A percentile compares a stretch with the other conserved stretches of the same genome.
phyloP scores from a whole-genome alignment of 1,140 invertebrate species.

The Pantala flavescens region DNA sequence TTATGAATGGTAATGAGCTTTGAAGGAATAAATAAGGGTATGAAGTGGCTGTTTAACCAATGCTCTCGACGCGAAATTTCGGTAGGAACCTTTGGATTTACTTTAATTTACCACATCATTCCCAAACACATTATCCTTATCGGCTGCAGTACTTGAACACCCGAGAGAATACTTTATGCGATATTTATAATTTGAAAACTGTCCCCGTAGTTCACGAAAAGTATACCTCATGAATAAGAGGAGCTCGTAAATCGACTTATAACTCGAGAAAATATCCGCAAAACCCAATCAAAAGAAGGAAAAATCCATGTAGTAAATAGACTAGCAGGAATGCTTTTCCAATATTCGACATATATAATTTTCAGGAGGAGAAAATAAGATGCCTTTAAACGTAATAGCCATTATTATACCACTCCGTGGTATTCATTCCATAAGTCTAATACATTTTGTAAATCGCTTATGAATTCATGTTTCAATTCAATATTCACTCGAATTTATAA shows the following conservation, averaged over 20 bases:
- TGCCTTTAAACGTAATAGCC: no score
- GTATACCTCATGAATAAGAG: background rate
- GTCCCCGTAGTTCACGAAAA: background rate
- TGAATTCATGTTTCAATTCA: no score
- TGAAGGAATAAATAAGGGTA: conserved; percentile 10
- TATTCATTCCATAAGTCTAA: no score
- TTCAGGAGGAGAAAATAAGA: no score
- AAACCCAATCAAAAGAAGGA: no score
- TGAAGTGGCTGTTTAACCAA: background rate
- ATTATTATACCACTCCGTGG: no score
- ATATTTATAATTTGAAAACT: background rate
- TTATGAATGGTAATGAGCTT: conserved; percentile 10
- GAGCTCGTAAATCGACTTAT: background rate
- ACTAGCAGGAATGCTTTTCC: no score
- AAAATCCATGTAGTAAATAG: no score
- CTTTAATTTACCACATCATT: conserved; percentile 7
- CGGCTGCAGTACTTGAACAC: background rate
- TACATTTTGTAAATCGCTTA: no score
- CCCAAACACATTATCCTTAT: conserved; percentile 6
- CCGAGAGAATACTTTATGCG: background rate
- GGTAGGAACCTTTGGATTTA: background rate
- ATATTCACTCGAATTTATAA: no score
- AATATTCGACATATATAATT: no score
- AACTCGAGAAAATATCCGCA: background rate
- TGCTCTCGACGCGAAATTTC: background rate